These are phyloP conservation scores for Cheilosia grossa DNA, from an alignment of 2,888 invertebrate genomes.

Conservation along the genomic window DNA sequence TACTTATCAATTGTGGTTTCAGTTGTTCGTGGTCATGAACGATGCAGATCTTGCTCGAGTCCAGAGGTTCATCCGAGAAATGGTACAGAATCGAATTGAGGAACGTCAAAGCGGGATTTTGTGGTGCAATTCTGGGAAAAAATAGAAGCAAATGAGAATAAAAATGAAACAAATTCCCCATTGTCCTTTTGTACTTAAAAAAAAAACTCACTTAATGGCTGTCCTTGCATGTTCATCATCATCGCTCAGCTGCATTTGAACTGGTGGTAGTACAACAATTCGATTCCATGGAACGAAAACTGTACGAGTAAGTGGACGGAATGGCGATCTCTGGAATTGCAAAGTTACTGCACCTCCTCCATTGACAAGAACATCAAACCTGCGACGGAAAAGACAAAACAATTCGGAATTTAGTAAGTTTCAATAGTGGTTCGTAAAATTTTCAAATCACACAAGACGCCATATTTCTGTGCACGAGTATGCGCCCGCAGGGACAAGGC, in stretches of 20 bases:
- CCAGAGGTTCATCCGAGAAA: slow-evolving; percentile 83
- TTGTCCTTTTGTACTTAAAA: not conserved
- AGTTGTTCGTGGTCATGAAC: slow-evolving; percentile 94
- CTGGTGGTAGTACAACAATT: slow-evolving; percentile 95
- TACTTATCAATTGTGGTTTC: slow-evolving; percentile 93
- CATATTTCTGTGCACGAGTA: slow-evolving; percentile 9
- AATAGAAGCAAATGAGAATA: slow-evolving; percentile 5
- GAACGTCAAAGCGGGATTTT: slow-evolving; percentile 83
- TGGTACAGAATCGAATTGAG: slow-evolving; percentile 83
- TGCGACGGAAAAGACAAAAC: slow-evolving; percentile 80
- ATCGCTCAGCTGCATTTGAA: slow-evolving; percentile 93
- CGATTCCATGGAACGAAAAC: slow-evolving; percentile 98
- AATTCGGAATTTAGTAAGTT: slow-evolving; percentile 15
- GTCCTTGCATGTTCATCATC: slow-evolving; percentile 85
- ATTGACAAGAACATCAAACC: slow-evolving; percentile 99
- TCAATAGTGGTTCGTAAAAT: slow-evolving; percentile 4
- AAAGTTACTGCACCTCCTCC: slow-evolving; percentile 98
- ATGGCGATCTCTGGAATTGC: slow-evolving; percentile 97
- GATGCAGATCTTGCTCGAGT: slow-evolving; percentile 87
- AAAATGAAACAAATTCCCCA: slow-evolving; percentile 4
- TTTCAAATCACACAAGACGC: not conserved
- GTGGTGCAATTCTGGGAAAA: slow-evolving; percentile 80
- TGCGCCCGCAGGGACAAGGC: slow-evolving; percentile 28
- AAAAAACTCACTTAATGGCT: slow-evolving; percentile 81
- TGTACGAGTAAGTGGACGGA: slow-evolving; percentile 93